Base-by-base conservation (phyloP, 2,797 vertebrate genomes). In the Lates japonicus region DNA sequence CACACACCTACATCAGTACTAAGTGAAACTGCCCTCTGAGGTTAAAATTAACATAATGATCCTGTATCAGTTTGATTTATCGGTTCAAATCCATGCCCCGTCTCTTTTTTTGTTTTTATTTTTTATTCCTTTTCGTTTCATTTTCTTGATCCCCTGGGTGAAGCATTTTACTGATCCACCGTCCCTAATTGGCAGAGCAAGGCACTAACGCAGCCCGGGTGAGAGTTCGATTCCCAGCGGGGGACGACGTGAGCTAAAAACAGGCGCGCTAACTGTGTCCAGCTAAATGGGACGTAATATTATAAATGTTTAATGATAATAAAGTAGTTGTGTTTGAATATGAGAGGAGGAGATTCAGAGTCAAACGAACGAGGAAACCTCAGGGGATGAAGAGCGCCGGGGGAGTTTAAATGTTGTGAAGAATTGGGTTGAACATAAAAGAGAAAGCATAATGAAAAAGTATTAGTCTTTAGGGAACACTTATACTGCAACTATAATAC, bases 11-110 rank as follows among this genome's bases (percentile, higher is more conserved):
- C 46, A 64, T 64, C 41, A 77, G 74, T 54, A 73, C 79, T 82
- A 84, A 87, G 76, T 87, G 78, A 74, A 82, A 74, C 73, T 84
- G 87, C 78, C 87, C 88, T 88, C 61, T 5, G 44, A 91, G 91
- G 88, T 91, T 77, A 87, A 29, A 65, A 93, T 94, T 90, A 89
- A 80, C 92, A 93, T 93, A 92, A 92, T 77, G 83, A 85, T 87
- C 39, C n/a, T 41, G 25, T 79, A 89, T 85, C 74, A 54, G 59
- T 87, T 90, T 93, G 93, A 94, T 93, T 90, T 90, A 94, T 92
- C 55, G 46, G 39, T 75, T 88, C 51, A 79, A 76, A 81, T 90
- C n/a, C 70, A 61, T 62, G 54, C 54, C 66, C 79, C 72, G 35
- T 54, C 37, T 55, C 41, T 63, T 66, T 37, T 29, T 49, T 41